Conservation (phyloP, 2,888 invertebrate genomes). For the Stomorhina lunata region DNA sequence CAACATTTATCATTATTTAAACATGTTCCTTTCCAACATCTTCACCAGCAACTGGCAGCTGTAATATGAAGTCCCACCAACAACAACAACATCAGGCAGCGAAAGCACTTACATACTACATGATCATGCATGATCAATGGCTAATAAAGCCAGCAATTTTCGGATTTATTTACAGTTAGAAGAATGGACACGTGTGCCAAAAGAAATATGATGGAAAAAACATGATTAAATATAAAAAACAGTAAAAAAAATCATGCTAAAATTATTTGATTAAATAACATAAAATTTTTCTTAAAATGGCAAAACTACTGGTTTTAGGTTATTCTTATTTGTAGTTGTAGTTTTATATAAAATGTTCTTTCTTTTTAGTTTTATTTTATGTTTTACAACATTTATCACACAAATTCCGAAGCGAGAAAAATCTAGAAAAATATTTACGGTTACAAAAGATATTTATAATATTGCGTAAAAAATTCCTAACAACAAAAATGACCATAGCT, state of each 20-base stretch:
- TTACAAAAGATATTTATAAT: slow-evolving; percentile 24
- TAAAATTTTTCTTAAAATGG: background rate
- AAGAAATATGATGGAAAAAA: slow-evolving; percentile 40
- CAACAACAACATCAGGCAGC: background rate
- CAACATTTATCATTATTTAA: slow-evolving; percentile 65
- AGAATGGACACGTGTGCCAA: slow-evolving; percentile 55
- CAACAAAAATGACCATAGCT: background rate
- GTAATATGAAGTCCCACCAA: background rate
- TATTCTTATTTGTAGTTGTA: background rate
- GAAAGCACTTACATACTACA: slow-evolving; percentile 22
- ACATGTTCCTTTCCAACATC: slow-evolving; percentile 56
- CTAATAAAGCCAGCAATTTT: slow-evolving; percentile 48
- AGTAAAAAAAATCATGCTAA: slow-evolving; percentile 10
- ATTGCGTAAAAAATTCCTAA: slow-evolving; percentile 50
- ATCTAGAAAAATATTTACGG: slow-evolving; percentile 25
- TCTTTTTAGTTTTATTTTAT: background rate
- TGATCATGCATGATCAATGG: too few species aligned
- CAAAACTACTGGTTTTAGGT: slow-evolving; percentile 9
- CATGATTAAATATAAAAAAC: background rate
- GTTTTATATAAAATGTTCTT: background rate
- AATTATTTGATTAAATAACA: background rate
- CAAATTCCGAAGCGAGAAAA: background rate
- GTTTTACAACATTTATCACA: background rate
- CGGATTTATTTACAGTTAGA: slow-evolving; percentile 58
- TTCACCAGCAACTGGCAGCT: slow-evolving; percentile 5